Evolutionary conservation across 2,888 invertebrate species (phyloP).

Genomic region (Polydrusus cervinus): DNA sequence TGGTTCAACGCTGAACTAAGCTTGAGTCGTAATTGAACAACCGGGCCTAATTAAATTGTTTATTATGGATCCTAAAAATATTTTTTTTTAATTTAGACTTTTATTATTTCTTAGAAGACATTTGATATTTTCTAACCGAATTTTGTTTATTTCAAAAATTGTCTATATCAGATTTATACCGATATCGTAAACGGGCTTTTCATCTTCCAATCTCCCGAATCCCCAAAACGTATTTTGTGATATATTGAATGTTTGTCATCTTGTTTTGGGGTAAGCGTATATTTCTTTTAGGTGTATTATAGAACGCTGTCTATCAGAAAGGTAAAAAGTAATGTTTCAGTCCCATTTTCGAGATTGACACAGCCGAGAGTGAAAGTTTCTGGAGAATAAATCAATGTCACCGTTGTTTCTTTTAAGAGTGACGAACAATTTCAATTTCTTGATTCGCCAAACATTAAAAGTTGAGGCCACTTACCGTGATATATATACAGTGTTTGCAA

Average conservation of each 20-base stretch:
- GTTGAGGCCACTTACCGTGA: constrained; percentile 54
- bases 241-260: constrained; percentile 43
- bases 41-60: too few relatives aligned
- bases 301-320: constrained; percentile 9
- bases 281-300: constrained; percentile 37
- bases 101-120: neutral
- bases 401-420: constrained; percentile 60
- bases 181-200: constrained; percentile 1
- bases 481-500: constrained; percentile 14
- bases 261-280: constrained; percentile 44
- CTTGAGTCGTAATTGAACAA: too few relatives aligned
- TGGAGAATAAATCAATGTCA: constrained; percentile 68
- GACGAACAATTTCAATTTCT: constrained; percentile 70
- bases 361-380: constrained; percentile 33
- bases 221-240: constrained; percentile 14
- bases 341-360: constrained; percentile 12
- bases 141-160: neutral
- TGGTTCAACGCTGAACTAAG: too few relatives aligned
- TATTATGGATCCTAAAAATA: too few relatives aligned
- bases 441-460: constrained; percentile 68
- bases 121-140: neutral
- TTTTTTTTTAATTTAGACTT: neutral
- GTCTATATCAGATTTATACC: constrained; percentile 7
- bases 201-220: constrained; percentile 12
- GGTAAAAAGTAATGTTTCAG: constrained; percentile 12